These are phyloP conservation scores for Thera britannica DNA, from an alignment of 2,888 invertebrate genomes.

Conservation along the genomic window DNA sequence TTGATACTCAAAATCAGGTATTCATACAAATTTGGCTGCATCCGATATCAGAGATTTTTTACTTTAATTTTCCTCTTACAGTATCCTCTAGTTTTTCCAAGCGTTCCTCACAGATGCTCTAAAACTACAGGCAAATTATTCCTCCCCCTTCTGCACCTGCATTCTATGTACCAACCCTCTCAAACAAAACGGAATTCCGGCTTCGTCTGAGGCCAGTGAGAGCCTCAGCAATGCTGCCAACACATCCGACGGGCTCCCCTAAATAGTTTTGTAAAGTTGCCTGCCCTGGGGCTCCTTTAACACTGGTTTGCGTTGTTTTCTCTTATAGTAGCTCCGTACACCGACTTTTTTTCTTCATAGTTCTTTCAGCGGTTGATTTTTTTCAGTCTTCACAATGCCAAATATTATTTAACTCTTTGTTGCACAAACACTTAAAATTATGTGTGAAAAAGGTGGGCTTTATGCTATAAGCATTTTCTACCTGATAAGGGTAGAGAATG, in stretches of 20 bases:
- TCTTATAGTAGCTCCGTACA: background rate
- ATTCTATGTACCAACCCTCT: constrained; percentile 41
- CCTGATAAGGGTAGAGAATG: too few species aligned
- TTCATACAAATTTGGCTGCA: too few species aligned
- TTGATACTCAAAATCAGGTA: too few species aligned
- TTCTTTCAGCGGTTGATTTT: too few species aligned
- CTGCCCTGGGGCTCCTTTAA: constrained; percentile 6
- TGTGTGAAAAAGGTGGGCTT: too few species aligned
- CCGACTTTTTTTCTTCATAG: background rate
- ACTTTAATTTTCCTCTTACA: too few species aligned
- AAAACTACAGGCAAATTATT: background rate
- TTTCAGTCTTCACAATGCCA: too few species aligned
- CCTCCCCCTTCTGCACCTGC: background rate
- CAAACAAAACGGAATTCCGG: constrained; percentile 64
- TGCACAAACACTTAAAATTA: too few species aligned
- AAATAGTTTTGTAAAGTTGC: constrained; percentile 31
- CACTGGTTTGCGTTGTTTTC: background rate
- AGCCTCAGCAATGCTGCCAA: constrained; percentile 43
- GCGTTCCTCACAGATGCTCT: constrained; percentile 10
- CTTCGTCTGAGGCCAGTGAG: constrained; percentile 57
- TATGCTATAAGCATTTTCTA: too few species aligned
- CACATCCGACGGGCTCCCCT: constrained; percentile 28
- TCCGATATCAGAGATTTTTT: too few species aligned
- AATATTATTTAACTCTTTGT: too few species aligned
- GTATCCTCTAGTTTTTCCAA: too few species aligned